phyloP scores from a whole-genome alignment of 2,888 invertebrate genomes.

The Orchesella flavescens region DNA sequence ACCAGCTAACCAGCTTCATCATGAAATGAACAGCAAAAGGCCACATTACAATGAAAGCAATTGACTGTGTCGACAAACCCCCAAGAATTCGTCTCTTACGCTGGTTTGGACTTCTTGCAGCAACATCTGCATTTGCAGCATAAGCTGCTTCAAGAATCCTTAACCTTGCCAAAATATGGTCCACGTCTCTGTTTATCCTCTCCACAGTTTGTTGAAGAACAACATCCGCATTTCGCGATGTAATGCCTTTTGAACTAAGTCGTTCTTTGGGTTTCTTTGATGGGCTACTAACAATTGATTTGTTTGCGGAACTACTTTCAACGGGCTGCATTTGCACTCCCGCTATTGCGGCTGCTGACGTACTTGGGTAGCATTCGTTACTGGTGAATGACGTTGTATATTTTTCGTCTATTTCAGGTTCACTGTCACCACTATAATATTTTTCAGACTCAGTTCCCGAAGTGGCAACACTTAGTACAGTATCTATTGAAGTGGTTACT shows the following conservation, averaged over 20 bases:
- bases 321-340: neutral
- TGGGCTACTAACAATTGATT: slow-evolving; percentile 8
- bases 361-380: slow-evolving; percentile 27
- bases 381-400: slow-evolving; percentile 7
- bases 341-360: slow-evolving; percentile 11
- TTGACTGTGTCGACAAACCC: slow-evolving; percentile 78
- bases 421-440: slow-evolving; percentile 72
- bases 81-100: slow-evolving; percentile 78
- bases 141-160: slow-evolving; percentile 70
- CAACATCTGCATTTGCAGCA: slow-evolving; percentile 60
- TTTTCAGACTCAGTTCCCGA: slow-evolving; percentile 71
- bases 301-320: neutral
- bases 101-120: slow-evolving; percentile 72
- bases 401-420: slow-evolving; percentile 63
- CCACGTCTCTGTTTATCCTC: slow-evolving; percentile 69
- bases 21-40: slow-evolving; percentile 77
- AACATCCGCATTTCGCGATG: slow-evolving; percentile 27
- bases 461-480: slow-evolving; percentile 42
- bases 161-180: slow-evolving; percentile 69
- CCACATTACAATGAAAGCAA: slow-evolving; percentile 80
- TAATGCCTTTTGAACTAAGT: slow-evolving; percentile 16
- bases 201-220: slow-evolving; percentile 68
- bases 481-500: slow-evolving; percentile 64
- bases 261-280: slow-evolving; percentile 32
- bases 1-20: slow-evolving; percentile 69